Evolutionary conservation across 2,888 invertebrate species (phyloP).

Genomic region (Agrilus mali): DNA sequence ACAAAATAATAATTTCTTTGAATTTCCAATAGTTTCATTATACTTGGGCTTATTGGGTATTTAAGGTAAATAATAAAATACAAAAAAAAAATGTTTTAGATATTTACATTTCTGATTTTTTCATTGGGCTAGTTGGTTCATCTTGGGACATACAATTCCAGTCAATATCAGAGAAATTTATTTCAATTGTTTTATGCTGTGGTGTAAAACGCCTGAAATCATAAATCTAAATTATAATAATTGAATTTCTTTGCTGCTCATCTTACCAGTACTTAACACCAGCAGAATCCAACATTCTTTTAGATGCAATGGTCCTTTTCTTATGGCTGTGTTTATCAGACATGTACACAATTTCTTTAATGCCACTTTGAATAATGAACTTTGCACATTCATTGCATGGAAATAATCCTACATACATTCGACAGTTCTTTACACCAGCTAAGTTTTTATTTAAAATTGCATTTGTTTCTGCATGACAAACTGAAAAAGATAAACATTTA

Average conservation of each 20-base stretch:
- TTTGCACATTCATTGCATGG: conserved; percentile 99
- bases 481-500: conserved; percentile 38
- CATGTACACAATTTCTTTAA: conserved; percentile 63
- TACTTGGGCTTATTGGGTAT: too few relatives aligned
- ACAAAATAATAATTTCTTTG: too few relatives aligned
- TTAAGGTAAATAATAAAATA: too few relatives aligned
- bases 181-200: conserved; percentile 45
- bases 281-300: conserved; percentile 68
- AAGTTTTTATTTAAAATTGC: conserved; percentile 87
- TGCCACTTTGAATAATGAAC: conserved; percentile 87
- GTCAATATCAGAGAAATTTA: conserved; percentile 54
- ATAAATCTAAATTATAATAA: conserved; percentile 4
- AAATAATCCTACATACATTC: conserved; percentile 80
- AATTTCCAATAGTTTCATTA: too few relatives aligned
- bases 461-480: conserved; percentile 97
- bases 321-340: conserved; percentile 71
- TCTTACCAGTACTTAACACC: conserved; percentile 54
- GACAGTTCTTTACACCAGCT: conserved; percentile 62
- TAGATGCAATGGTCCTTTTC: conserved; percentile 58
- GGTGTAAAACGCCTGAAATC: conserved; percentile 52
- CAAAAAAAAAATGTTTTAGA: too few relatives aligned
- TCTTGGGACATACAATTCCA: conserved; percentile 41
- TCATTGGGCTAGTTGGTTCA: conserved; percentile 29
- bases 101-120: conserved; percentile 7
- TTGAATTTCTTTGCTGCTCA: too few relatives aligned